These are phyloP conservation scores for Drosophila pseudotakahashii DNA, from an alignment of 2,888 invertebrate genomes.

Conservation along the genomic window DNA sequence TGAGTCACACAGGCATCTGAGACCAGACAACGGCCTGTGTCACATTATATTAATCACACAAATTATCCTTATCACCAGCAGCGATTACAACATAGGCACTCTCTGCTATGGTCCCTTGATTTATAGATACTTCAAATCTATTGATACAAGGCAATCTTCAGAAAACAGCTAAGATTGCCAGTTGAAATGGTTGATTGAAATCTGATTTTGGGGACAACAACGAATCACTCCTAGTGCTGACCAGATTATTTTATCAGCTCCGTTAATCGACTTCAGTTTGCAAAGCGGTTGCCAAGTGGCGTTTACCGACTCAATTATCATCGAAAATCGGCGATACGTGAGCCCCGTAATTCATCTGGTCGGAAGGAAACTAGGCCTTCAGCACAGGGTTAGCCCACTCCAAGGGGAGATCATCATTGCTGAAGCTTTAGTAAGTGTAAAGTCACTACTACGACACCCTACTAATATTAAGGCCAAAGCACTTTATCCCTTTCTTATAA, in stretches of 20 bases:
- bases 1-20: background rate
- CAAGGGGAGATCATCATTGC: background rate
- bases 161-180: constrained; percentile 8
- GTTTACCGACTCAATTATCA: constrained; percentile 1
- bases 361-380: background rate
- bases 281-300: constrained; percentile 12
- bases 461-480: background rate
- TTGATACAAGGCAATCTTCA: constrained; percentile 1
- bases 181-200: constrained; percentile 6
- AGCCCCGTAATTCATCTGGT: background rate
- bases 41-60: background rate
- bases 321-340: background rate
- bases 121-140: constrained; percentile 13
- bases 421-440: background rate
- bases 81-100: constrained; percentile 1
- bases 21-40: background rate
- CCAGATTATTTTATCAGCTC: constrained; percentile 20
- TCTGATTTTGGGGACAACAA: constrained; percentile 7
- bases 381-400: background rate
- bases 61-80: background rate
- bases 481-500: background rate
- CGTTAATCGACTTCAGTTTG: constrained; percentile 6
- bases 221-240: constrained; percentile 10
- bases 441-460: background rate
- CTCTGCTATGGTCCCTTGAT: background rate